Percentiles rank a stretch among this genome's conserved stretches.
phyloP scores from a whole-genome alignment of 2,888 invertebrate species.

The Aleiodes testaceus region DNA sequence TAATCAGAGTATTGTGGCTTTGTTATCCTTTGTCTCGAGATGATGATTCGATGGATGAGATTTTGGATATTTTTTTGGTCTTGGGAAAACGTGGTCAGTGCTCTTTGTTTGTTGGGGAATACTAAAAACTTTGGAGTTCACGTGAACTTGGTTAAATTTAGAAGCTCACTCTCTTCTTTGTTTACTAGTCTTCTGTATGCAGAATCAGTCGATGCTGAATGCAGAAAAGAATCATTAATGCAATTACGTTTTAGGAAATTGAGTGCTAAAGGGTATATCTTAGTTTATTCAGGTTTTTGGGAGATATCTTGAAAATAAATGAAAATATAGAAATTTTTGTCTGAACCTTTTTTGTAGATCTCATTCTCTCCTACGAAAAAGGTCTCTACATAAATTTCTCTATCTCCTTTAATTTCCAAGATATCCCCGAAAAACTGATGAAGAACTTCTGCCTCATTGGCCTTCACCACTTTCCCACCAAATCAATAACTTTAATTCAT shows the following conservation, averaged over 20 bases:
- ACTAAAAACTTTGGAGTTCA: not conserved
- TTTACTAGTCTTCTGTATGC: not conserved
- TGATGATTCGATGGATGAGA: not conserved
- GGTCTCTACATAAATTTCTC: not conserved
- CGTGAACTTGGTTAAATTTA: conserved; percentile 16
- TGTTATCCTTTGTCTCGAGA: conserved; percentile 12
- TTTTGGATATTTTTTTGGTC: conserved; percentile 12
- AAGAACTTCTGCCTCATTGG: too few relatives aligned
- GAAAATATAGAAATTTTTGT: not conserved
- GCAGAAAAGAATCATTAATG: not conserved
- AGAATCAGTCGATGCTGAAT: not conserved
- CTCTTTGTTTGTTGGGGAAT: not conserved
- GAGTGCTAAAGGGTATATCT: too few relatives aligned
- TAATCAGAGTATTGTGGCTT: not conserved
- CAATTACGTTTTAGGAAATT: not conserved
- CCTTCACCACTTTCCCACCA: too few relatives aligned
- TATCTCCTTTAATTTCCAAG: too few relatives aligned
- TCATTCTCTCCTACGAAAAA: not conserved
- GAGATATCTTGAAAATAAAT: not conserved
- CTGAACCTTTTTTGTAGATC: not conserved
- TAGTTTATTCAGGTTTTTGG: not conserved
- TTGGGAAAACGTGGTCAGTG: not conserved
- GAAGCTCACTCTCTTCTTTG: conserved; percentile 10
- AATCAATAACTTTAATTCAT: conserved; percentile 13
- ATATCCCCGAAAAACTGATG: too few relatives aligned